Base-by-base conservation (phyloP, 2,888 invertebrate species). In the Romanomermis culicivorax region DNA sequence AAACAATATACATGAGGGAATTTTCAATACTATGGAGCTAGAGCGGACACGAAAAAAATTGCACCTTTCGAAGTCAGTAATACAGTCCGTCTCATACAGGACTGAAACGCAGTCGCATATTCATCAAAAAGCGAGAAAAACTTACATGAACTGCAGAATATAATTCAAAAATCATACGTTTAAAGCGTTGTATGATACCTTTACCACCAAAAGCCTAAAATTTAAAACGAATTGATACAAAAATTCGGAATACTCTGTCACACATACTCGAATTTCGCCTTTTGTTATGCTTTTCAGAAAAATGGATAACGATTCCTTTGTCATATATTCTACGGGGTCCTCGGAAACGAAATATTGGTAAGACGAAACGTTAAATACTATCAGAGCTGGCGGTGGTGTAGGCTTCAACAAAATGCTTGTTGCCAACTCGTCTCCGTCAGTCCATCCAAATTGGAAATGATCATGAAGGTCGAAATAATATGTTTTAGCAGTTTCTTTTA, bases 381-480 rank as follows among this genome's bases (percentile, higher is more conserved):
- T 74, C 54, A 93, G 71, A 71, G 83, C 82, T 0, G 93, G 91
- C 29, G 85, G 75, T 0, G 81, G 78, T 61, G 87, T 71, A 59
- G 81, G 79, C 58, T 80, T 80, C 83, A 93, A 85, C 14, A 85
- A 87, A 64, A 95, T 87, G 55, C 83, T 85, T 73, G 89, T 91
- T 14, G 86, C 87, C 59, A 93, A 75, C 54, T 87, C 85, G 2
- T 84, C 81, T 60, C 79, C 82, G 1, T 84, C 86, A 70, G 87
- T 80, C 91, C 91, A 95, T 42, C 89, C 88, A 74, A 95, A 95
- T 72, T 93, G 91, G 68, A 85, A 86, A 61, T 77, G 72, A 55
- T 11, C 4, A 29, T 45, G 36, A 25, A 53, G 51, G 2, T 26
- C 20, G n/a, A 11, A 2, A 27, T 53, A 23, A 25, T 17, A 53